Evolutionary conservation across 2,113 vertebrate species (phyloP), one percentile per base, ranked within the genome.

Genomic region (Nothobranchius furzeri): DNA sequence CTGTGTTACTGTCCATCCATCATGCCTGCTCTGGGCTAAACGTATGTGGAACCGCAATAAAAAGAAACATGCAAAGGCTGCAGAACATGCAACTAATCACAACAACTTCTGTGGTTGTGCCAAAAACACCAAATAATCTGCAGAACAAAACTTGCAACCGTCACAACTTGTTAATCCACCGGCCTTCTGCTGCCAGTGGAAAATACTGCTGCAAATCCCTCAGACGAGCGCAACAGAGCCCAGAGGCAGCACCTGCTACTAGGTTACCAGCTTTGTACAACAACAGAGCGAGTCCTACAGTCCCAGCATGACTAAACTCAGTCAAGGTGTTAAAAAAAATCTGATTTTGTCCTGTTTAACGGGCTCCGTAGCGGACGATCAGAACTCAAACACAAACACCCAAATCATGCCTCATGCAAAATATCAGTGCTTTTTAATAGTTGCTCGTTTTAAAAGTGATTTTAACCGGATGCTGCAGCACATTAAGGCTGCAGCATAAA

Each of bases 181-280:
- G 47, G 3, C 45, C 15, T 62, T 56, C 68, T 37, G 58, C 30
- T 54, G 67, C 70, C 74, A 81, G 81, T 70, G 79, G 79, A 88
- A 90, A 87, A 87, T 84, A 84, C 78, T 82, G 48, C 65, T 46
- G 61, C 64, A 85, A 78, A 85, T 82, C 79, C 64, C 40, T 74
- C 59, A 40, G 74, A 70, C 66, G 79, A 69, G 57, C 73, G 60
- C 52, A 64, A 64, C 47, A 54, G 43, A 70, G 45, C 63, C 52
- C 45, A 45, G 12, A 54, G 24, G 35, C 49, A 54, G 54, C 52
- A 45, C 35, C 45, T 47, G 63, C 70, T 75, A 61, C 68, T 57
- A 17, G 42, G 51, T 59, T 57, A 51, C 17, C 47, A 64, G 43
- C 71, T 12, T 48, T 17, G 45, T 61, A 17, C 14, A 64, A 58